Base-by-base conservation (phyloP, 2,888 invertebrate species). In the Chrysotoxum bicinctum region DNA sequence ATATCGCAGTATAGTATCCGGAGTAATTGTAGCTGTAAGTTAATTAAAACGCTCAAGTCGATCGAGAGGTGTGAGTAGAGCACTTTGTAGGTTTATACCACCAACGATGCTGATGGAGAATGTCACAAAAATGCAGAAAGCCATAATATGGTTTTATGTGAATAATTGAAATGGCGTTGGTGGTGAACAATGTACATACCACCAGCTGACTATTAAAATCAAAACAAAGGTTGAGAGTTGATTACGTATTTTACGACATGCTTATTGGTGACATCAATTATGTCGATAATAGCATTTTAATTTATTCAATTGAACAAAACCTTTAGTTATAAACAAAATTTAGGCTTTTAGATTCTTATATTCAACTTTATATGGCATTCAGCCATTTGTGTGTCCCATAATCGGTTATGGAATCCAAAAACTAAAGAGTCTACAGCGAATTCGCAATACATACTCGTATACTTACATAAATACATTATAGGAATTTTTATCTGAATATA, bases 11-110 rank as follows among this genome's bases (percentile, higher is more conserved):
- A 16, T 1, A 35, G 40, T 58, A 32, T 32, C 54, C 16, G 16
- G 74, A 64, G 43, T 74, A 45, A 64, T 64, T 52, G 40, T 37
- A 32, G 72, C 48, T 30, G 45, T 8, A 85, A n/a, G 85, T 85
- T 85, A 85, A 85, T 85, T 85, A 85, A 85, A 85, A 84, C 60
- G 68, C 30, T 54, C 79, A 58, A 68, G 52, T 80, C 26, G 50
- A 64, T 50, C 72, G 54, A 62, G 62, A 74, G 69, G 77, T 73
- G 60, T 66, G 43, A 21, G 45, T 58, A 30, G 14, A 26, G 56
- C 26, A 26, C 58, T 16, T 60, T 26, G 60, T 69, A 43, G 26
- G 12, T 10, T n/a, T 74, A 50, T 76, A 58, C 81, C 85, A 85
- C 81, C 85, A 37, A 69, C 80, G 72, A 21, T 16, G 30, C 37